Percentiles rank a stretch among this genome's conserved stretches.
Evolutionary conservation across 2,113 vertebrate species (phyloP).

Genomic region (Rostratula benghalensis): DNA sequence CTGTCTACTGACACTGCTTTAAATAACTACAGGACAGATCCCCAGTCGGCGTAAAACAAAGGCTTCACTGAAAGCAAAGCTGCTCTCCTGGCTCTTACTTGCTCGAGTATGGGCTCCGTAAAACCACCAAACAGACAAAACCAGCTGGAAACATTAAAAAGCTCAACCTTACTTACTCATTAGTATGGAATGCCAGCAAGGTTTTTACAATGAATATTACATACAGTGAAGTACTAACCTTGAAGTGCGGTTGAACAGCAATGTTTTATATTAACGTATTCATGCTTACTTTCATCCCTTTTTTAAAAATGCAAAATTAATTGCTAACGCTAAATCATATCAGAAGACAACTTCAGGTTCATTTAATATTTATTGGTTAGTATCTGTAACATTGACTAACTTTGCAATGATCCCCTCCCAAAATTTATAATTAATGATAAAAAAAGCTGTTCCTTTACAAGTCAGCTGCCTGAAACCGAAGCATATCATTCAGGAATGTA

Average conservation of each 20-base stretch:
- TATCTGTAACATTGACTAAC: constrained; percentile 39
- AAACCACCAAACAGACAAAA: constrained; percentile 7
- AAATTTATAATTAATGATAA: constrained; percentile 41
- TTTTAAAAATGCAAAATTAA: constrained; percentile 60
- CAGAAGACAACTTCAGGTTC: constrained; percentile 53
- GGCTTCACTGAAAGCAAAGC: neutral
- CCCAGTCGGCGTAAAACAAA: neutral
- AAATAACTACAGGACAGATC: constrained; percentile 12
- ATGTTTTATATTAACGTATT: constrained; percentile 50
- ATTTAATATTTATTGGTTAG: constrained; percentile 57
- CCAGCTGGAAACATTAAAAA: constrained; percentile 20
- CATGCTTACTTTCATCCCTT: constrained; percentile 44
- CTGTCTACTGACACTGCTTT: constrained; percentile 7
- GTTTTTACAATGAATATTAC: constrained; percentile 45
- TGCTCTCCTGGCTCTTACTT: neutral
- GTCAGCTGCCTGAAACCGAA: neutral
- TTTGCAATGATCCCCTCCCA: constrained; percentile 22
- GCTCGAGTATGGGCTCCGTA: neutral
- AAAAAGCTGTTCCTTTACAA: neutral
- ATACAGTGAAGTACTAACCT: constrained; percentile 39
- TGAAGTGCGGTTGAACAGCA: constrained; percentile 37
- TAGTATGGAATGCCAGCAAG: constrained; percentile 39
- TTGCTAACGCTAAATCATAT: constrained; percentile 46
- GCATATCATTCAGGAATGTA: neutral
- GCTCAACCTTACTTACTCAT: constrained; percentile 9